A percentile compares a stretch with the other conserved stretches of the same genome.
phyloP scores from a whole-genome alignment of 2,888 invertebrate genomes.

The Deilephila porcellus region DNA sequence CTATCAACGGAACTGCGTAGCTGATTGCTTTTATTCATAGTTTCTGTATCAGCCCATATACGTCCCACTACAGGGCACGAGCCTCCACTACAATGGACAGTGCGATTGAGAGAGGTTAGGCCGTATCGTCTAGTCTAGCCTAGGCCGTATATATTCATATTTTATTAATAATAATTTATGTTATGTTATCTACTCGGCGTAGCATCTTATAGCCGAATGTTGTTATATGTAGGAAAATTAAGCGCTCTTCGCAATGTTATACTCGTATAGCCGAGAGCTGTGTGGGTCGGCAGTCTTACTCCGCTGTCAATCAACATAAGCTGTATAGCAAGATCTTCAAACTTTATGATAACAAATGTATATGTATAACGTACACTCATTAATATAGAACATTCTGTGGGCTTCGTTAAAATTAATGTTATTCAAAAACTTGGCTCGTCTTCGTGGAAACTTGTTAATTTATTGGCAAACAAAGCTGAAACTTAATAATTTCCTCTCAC shows the following conservation, averaged over 20 bases:
- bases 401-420: constrained; percentile 48
- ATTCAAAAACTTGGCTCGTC: constrained; percentile 41
- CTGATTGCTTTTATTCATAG: too few relatives aligned
- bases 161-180: too few relatives aligned
- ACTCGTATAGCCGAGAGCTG: not conserved
- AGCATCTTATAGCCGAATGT: not conserved
- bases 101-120: too few relatives aligned
- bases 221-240: not conserved
- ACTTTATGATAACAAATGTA: constrained; percentile 8
- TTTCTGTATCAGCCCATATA: too few relatives aligned
- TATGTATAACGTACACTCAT: constrained; percentile 22
- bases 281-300: too few relatives aligned
- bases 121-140: too few relatives aligned
- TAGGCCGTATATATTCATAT: too few relatives aligned
- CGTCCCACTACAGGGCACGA: too few relatives aligned
- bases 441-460: constrained; percentile 41
- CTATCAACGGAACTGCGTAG: too few relatives aligned
- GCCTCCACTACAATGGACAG: too few relatives aligned
- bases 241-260: not conserved
- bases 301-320: not conserved
- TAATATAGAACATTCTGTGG: constrained; percentile 33
- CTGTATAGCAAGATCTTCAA: not conserved
- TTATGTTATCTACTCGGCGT: too few relatives aligned
- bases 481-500: constrained; percentile 32
- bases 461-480: constrained; percentile 41